phyloP scores from a whole-genome alignment of 2,113 vertebrate genomes.

The Ammodytes dubius region DNA sequence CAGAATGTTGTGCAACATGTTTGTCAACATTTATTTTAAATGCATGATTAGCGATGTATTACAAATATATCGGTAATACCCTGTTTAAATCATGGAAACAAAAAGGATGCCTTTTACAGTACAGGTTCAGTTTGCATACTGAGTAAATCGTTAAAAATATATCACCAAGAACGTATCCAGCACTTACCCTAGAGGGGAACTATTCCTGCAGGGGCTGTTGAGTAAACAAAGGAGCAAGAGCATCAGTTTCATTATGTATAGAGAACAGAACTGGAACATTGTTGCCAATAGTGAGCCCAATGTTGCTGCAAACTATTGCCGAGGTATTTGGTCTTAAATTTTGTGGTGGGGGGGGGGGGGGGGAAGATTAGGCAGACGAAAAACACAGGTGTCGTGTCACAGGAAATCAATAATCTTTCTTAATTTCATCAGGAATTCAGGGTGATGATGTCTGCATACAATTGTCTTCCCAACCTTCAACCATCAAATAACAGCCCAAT shows the following conservation, averaged over 20 bases:
- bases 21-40: too few species aligned
- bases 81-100: too few species aligned
- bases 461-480: not conserved
- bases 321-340: slow-evolving; percentile 19
- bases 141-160: too few species aligned
- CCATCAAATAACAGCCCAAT: slow-evolving; percentile 14
- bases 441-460: slow-evolving; percentile 10
- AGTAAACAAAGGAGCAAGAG: not conserved
- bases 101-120: too few species aligned
- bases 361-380: slow-evolving; percentile 19
- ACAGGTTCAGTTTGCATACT: too few species aligned
- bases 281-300: not conserved
- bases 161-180: not conserved
- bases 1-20: not conserved
- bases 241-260: not conserved
- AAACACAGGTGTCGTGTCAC: slow-evolving; percentile 28
- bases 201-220: not conserved
- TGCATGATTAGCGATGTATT: too few species aligned
- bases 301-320: slow-evolving; percentile 1
- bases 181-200: too few species aligned
- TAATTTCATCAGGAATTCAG: slow-evolving; percentile 21
- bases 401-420: slow-evolving; percentile 40
- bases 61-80: too few species aligned
- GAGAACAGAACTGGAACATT: not conserved
- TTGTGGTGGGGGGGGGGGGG: not conserved